Base-by-base conservation (phyloP, 1,140 invertebrate species). In the Globodera ellingtonae region DNA sequence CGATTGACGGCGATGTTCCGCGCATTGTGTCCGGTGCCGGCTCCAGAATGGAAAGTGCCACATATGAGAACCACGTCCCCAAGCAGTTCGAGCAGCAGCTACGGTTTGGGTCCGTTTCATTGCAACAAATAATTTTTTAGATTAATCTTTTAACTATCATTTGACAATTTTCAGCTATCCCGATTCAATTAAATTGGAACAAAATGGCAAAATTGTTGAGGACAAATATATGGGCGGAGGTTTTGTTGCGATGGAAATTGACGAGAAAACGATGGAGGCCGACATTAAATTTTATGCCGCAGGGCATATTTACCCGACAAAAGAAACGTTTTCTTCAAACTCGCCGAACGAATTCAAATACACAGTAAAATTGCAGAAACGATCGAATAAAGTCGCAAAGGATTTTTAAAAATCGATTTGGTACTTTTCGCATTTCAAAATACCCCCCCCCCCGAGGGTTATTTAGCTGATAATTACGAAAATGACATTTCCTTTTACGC, bases 41-140 rank as follows among this genome's bases (percentile, higher is more conserved):
- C 21, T 67, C 75, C 18, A 44, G 69, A 62, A 65, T 77, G 59
- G 75, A 77, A 66, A 77, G 69, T 66, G 24, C 50, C 69, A 24
- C 5, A 0, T 21, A 66, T 35, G 56, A 77, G 13, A 77, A 70
- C 18, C 75, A 77, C 65, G 21, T 70, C 10, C 67, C 67, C 67
- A 70, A 47, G 24, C 0, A 35, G 24, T 47, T 4, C 18, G 15
- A 46, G 67, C 0, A 6, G n/a, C 67, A 2, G 56, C 56, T 59
- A 5, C 10, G 18, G 15, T 59, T 59, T 59, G 56, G 10, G 56
- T 52, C 50, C 7, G 56, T 59, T 59, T 59, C 7, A 52, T 52
- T 52, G 6, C 50, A 52, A 13, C 50, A 52, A 52, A 52, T 52
- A 50, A 50, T 9, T 9, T 52, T 9, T 13, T 7, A 52, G 3